A percentile compares a stretch with the other conserved stretches of the same genome.
These are phyloP conservation scores for Atopsyche davidsoni DNA, from an alignment of 1,140 invertebrate species.

Conservation along the genomic window DNA sequence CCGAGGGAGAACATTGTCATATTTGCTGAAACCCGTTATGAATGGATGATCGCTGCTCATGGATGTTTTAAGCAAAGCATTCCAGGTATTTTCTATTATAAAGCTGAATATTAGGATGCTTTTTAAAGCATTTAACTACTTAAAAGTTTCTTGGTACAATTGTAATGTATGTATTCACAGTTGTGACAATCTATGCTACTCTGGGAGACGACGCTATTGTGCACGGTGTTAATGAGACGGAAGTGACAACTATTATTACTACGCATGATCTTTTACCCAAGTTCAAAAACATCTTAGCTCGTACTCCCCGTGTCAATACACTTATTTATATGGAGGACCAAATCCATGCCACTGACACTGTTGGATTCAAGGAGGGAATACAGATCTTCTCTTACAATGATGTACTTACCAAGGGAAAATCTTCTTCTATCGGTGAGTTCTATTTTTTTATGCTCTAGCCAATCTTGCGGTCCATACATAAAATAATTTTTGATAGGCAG, in stretches of 20 bases:
- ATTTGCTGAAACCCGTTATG: constrained; percentile 93
- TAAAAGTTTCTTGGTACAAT: background rate
- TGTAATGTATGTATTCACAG: constrained; percentile 37
- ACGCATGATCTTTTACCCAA: constrained; percentile 85
- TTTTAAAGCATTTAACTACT: background rate
- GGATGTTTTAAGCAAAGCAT: constrained; percentile 91
- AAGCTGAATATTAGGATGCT: background rate
- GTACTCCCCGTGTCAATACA: constrained; percentile 65
- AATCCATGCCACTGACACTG: constrained; percentile 60
- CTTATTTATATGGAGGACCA: constrained; percentile 89
- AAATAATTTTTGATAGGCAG: no score
- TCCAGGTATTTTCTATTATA: constrained; percentile 52
- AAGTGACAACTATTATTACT: constrained; percentile 85
- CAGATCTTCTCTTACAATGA: constrained; percentile 59
- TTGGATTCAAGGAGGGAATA: constrained; percentile 62
- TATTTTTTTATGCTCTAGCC: no score
- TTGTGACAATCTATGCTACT: constrained; percentile 96
- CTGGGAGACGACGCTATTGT: constrained; percentile 93
- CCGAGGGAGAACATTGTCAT: constrained; percentile 76
- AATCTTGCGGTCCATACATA: no score
- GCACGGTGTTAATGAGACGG: constrained; percentile 93
- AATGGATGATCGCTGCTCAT: constrained; percentile 95
- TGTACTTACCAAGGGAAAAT: constrained; percentile 43
- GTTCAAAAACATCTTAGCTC: constrained; percentile 69
- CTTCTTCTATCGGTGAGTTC: constrained; percentile 40